Conservation (phyloP, 2,113 vertebrate genomes). For the Passer montanus region DNA sequence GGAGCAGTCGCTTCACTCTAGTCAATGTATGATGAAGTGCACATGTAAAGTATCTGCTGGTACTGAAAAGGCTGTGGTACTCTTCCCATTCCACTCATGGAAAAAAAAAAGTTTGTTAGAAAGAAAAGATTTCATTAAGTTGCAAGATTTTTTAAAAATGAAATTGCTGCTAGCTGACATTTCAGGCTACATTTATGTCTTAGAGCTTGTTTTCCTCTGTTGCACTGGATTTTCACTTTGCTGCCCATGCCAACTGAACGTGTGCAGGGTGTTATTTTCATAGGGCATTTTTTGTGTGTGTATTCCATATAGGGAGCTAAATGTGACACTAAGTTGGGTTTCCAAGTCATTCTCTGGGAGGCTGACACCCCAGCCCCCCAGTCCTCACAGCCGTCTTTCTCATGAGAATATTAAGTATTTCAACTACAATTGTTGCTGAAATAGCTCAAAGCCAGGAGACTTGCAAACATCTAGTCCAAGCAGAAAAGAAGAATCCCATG, state of each 20-base stretch:
- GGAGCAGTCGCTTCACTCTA: not conserved
- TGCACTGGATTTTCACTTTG: slow-evolving; percentile 16
- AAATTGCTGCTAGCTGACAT: not conserved
- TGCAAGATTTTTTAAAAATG: not conserved
- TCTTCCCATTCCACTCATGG: not conserved
- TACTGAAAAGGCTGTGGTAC: not conserved
- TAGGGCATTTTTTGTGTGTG: not conserved
- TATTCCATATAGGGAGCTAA: slow-evolving; percentile 30
- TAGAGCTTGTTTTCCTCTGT: not conserved
- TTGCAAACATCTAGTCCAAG: slow-evolving; percentile 55
- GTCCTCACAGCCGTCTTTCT: slow-evolving; percentile 20
- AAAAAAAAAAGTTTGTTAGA: not conserved
- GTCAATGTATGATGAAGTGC: slow-evolving; percentile 9
- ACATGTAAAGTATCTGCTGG: not conserved
- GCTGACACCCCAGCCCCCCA: not conserved
- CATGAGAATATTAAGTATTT: slow-evolving; percentile 71
- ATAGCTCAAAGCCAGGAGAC: slow-evolving; percentile 66
- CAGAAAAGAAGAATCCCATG: slow-evolving; percentile 53
- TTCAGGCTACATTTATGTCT: not conserved
- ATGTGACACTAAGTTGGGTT: slow-evolving; percentile 53
- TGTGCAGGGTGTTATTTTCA: slow-evolving; percentile 30
- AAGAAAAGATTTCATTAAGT: not conserved
- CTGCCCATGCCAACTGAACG: slow-evolving; percentile 6
- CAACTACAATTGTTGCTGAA: slow-evolving; percentile 64
- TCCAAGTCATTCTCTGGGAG: slow-evolving; percentile 60